Evolutionary conservation across 2,113 vertebrate species (phyloP).

Genomic region (Chaetodon trifascialis): DNA sequence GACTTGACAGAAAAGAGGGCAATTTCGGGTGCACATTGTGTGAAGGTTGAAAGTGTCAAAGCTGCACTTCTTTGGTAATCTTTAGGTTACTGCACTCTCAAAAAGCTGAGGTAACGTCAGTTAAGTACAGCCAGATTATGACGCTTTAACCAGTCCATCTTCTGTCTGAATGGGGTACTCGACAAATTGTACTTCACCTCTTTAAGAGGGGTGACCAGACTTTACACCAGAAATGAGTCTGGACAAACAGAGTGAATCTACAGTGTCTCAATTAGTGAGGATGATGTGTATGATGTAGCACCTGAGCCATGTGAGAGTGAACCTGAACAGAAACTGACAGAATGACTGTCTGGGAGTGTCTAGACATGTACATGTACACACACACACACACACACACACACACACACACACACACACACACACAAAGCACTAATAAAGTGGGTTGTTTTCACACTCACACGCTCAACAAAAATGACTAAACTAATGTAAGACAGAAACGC

Average conservation of each 20-base stretch:
- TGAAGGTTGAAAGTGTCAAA: not conserved
- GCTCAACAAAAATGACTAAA: not conserved
- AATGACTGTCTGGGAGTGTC: conserved; percentile 58
- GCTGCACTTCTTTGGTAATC: too few species aligned
- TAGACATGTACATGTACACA: conserved; percentile 55
- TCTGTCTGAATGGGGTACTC: not conserved
- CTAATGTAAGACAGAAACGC: not conserved
- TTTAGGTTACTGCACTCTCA: not conserved
- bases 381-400: conserved; percentile 12
- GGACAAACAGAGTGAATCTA: conserved; percentile 10
- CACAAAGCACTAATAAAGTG: not conserved
- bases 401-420: not conserved
- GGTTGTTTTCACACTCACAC: conserved; percentile 14
- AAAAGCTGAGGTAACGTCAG: not conserved
- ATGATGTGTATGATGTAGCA: not conserved
- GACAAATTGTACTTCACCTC: not conserved
- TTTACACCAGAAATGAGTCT: conserved; percentile 17
- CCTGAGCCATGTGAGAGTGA: conserved; percentile 25
- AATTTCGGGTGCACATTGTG: not conserved
- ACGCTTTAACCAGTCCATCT: not conserved
- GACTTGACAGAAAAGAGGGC: not conserved
- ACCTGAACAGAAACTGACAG: not conserved
- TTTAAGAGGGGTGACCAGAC: conserved; percentile 17
- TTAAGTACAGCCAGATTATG: not conserved
- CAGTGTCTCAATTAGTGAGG: conserved; percentile 1